Conservation (phyloP, 2,113 vertebrate species). For the Pleuronectes platessa region DNA sequence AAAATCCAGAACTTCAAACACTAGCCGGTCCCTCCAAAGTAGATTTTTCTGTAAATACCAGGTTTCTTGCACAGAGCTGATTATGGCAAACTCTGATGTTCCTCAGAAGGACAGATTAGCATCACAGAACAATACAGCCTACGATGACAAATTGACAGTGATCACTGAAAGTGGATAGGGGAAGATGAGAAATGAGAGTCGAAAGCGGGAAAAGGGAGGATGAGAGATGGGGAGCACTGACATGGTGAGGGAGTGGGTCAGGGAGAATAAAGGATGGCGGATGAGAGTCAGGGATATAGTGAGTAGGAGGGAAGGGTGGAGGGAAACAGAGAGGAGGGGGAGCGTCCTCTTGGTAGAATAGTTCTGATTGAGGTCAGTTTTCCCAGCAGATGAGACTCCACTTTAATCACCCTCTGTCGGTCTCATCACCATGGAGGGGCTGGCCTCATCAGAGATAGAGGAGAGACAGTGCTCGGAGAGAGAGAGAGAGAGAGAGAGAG, state of each 20-base stretch:
- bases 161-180: constrained; percentile 59
- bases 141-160: constrained; percentile 67
- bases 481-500: constrained; percentile 33
- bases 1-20: constrained; percentile 1
- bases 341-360: constrained; percentile 63
- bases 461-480: constrained; percentile 36
- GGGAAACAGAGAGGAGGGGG: constrained; percentile 40
- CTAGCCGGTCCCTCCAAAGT: neutral
- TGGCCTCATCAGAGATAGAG: constrained; percentile 70
- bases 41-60: constrained; percentile 11
- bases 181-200: constrained; percentile 53
- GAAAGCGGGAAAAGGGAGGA: constrained; percentile 40
- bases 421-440: constrained; percentile 75
- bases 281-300: constrained; percentile 62
- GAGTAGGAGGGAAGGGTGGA: constrained; percentile 58
- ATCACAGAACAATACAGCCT: constrained; percentile 63
- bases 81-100: constrained; percentile 37
- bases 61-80: constrained; percentile 18
- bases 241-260: constrained; percentile 66
- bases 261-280: constrained; percentile 63
- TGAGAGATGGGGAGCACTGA: constrained; percentile 65
- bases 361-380: constrained; percentile 81
- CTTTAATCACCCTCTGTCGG: constrained; percentile 75
- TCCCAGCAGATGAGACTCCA: constrained; percentile 75
- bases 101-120: constrained; percentile 50